phyloP scores from a whole-genome alignment of 2,113 vertebrate species.

The Tenebrosternarchus preto region DNA sequence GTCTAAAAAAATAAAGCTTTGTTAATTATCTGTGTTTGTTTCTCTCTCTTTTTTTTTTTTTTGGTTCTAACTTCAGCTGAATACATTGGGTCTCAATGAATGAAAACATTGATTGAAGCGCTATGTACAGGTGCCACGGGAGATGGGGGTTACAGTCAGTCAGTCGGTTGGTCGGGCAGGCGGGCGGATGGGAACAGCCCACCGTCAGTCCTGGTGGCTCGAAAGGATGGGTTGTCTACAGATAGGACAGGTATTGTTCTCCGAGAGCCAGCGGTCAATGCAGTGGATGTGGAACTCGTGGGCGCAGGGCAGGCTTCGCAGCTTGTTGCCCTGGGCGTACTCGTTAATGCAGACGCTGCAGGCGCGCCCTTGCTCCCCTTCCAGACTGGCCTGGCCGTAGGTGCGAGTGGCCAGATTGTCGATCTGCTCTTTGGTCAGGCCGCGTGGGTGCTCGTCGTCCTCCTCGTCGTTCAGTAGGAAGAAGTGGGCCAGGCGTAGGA shows the following conservation, averaged over 20 bases:
- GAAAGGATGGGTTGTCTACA: slow-evolving; percentile 87
- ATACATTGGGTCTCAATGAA: slow-evolving; percentile 64
- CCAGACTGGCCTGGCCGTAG: slow-evolving; percentile 82
- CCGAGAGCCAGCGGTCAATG: slow-evolving; percentile 95
- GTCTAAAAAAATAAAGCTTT: slow-evolving; percentile 83
- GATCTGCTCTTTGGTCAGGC: slow-evolving; percentile 97
- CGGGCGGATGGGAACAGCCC: slow-evolving; percentile 2
- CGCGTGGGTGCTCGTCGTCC: slow-evolving; percentile 80
- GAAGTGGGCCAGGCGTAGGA: slow-evolving; percentile 89
- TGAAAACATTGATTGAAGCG: slow-evolving; percentile 70
- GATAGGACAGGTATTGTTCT: slow-evolving; percentile 94
- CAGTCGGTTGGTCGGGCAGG: slow-evolving; percentile 50
- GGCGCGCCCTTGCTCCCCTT: slow-evolving; percentile 81
- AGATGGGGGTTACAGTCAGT: slow-evolving; percentile 1
- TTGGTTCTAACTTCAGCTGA: slow-evolving; percentile 71
- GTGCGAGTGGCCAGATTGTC: slow-evolving; percentile 92
- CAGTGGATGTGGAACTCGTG: slow-evolving; percentile 97
- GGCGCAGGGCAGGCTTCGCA: slow-evolving; percentile 87
- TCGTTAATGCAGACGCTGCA: slow-evolving; percentile 97
- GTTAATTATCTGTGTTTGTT: slow-evolving; percentile 75
- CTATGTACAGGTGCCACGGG: slow-evolving; percentile 73
- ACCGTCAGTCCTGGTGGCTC: slow-evolving; percentile 73
- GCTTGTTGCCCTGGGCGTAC: slow-evolving; percentile 91
- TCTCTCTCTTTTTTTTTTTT: slow-evolving; percentile 59
- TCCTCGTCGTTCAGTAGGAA: slow-evolving; percentile 89